Conservation (phyloP, 2,797 vertebrate genomes). For the Rhinophrynus dorsalis region DNA sequence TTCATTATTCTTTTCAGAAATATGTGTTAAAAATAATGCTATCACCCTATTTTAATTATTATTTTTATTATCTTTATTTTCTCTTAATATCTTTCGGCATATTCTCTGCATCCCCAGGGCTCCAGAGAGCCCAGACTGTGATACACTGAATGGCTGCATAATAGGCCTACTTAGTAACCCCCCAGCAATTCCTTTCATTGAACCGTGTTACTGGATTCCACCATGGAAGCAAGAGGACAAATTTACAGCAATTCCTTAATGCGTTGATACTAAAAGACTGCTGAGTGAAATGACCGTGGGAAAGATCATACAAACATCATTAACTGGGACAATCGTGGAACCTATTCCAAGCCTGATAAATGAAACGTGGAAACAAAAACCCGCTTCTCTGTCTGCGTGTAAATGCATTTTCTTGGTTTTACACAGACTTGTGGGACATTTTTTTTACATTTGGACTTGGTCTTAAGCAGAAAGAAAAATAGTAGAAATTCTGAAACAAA, state of each 20-base stretch:
- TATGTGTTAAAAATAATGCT: neutral
- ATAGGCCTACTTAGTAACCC: conserved; percentile 3
- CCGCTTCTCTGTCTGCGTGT: neutral
- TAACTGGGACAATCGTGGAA: conserved; percentile 6
- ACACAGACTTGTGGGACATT: neutral
- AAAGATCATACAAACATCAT: neutral
- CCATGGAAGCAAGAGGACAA: neutral
- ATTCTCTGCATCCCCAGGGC: neutral
- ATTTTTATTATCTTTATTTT: neutral
- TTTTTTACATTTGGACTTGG: too few species aligned
- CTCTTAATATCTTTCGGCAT: neutral
- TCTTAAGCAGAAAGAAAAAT: too few species aligned
- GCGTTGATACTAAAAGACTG: neutral
- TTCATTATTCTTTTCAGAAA: neutral
- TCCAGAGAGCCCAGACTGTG: neutral
- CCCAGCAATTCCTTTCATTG: neutral
- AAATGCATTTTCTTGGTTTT: conserved; percentile 7
- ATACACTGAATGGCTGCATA: neutral
- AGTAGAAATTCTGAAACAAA: too few species aligned
- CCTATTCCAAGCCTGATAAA: conserved; percentile 12
- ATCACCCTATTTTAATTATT: too few species aligned
- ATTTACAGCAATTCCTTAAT: neutral
- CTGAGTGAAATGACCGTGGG: neutral
- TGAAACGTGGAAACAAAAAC: neutral
- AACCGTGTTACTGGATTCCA: neutral